A percentile compares a stretch with the other conserved stretches of the same genome.
Conservation (phyloP, 2,113 vertebrate genomes). For the Elanus axillaris region DNA sequence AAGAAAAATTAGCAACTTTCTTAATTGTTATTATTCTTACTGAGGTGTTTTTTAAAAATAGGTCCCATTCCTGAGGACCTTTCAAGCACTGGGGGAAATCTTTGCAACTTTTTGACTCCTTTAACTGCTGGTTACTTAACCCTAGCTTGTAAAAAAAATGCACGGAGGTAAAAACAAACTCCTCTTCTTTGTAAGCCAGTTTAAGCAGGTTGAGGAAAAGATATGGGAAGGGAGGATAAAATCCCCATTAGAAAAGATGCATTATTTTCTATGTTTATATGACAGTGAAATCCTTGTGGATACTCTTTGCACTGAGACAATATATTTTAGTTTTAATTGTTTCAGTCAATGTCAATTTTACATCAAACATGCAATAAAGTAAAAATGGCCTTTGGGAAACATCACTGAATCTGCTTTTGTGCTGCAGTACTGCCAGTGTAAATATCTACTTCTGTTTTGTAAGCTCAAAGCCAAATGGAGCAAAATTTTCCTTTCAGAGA, state of each 20-base stretch:
- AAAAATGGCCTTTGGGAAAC: conserved; percentile 30
- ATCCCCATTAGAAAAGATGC: neutral
- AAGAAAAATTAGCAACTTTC: conserved; percentile 17
- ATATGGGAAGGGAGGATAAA: neutral
- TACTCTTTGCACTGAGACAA: neutral
- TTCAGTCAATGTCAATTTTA: conserved; percentile 36
- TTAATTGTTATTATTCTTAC: neutral
- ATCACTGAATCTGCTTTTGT: conserved; percentile 3
- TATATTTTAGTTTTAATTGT: conserved; percentile 49
- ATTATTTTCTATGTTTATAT: neutral
- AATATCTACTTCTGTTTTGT: conserved; percentile 21
- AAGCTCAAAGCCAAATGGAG: conserved; percentile 23
- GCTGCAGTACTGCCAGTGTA: conserved; percentile 1
- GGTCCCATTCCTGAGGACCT: neutral
- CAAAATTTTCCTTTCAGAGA: conserved; percentile 12
- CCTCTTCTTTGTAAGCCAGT: neutral
- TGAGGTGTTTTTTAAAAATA: neutral
- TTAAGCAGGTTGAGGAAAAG: neutral
- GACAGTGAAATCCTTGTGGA: neutral
- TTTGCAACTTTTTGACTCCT: neutral
- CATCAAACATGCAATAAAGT: conserved; percentile 5
- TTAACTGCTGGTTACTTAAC: neutral
- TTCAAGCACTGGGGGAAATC: neutral
- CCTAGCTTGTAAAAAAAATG: neutral
- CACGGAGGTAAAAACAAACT: neutral